Base-by-base conservation (phyloP, 2,888 invertebrate genomes). In the Xestia rhomboidea region DNA sequence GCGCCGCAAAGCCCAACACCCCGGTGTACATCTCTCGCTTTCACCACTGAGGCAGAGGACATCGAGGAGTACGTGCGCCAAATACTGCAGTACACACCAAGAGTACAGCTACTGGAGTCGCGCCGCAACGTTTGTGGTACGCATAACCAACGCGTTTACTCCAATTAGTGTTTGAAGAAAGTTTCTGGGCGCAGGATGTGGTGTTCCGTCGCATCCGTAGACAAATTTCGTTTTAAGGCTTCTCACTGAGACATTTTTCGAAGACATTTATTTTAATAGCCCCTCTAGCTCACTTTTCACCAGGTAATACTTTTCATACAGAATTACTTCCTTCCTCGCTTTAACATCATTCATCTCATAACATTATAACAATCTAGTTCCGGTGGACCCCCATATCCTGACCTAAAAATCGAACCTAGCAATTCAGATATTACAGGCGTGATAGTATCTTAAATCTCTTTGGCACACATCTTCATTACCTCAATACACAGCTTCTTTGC, bases 401-500 rank as follows among this genome's bases (percentile, higher is more conserved):
- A 34, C 34, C 34, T 34, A 34, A 34, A 34, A 34, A 34, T 34
- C 34, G 34, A 34, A 34, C 34, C 1, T n/a, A n/a, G n/a, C 34
- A 34, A 34, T 34, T 34, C 34, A 34, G 34, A 34, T 34, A 34
- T 34, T 34, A 34, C 34, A 34, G 34, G 34, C 34, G 34, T 34
- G 34, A 34, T 34, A n/a, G 51, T 51, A 24, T 0, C 51, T 11
- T 51, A n/a, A n/a, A 27, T 13, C 13, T 54, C n/a, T 54, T n/a
- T 54, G 54, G n/a, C n/a, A 27, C 15, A 57, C 27, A 57, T 27
- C 15, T 27, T 6, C 6, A 27, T 57, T 57, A 7, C 27, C 27
- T 27, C 15, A 13, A 13, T 54, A 27, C 44, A 71, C 41, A 68
- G 21, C n/a, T 73, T 21, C 46, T 70, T 78, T 54, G 54, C 34